These are phyloP conservation scores for Mnemiopsis leidyi DNA, from an alignment of 37 sponge, comb jelly and placozoan genomes.

Conservation along the genomic window DNA sequence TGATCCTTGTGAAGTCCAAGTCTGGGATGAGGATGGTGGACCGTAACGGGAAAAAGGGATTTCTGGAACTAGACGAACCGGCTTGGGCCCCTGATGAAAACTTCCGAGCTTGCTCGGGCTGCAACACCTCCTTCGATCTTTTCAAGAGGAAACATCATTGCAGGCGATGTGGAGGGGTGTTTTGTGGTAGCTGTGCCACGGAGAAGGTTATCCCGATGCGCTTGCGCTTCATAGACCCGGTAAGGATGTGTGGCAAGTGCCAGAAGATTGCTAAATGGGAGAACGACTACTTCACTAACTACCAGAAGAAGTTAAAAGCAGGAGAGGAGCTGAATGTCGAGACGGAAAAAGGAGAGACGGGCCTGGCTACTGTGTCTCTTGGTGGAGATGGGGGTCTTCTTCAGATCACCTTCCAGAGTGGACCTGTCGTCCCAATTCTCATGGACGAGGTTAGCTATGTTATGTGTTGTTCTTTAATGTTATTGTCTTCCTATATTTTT, in stretches of 20 bases:
- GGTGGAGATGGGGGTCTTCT: neutral
- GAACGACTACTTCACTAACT: constrained; percentile 53
- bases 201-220: constrained; percentile 25
- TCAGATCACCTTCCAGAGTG: neutral
- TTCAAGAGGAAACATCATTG: constrained; percentile 46
- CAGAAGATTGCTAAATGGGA: constrained; percentile 42
- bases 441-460: constrained; percentile 8
- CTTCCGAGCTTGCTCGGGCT: constrained; percentile 13
- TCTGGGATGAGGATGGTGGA: constrained; percentile 62
- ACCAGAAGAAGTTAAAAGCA: constrained; percentile 32
- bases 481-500: neutral
- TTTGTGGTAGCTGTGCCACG: constrained; percentile 13
- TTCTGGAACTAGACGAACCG: constrained; percentile 40
- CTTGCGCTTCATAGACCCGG: constrained; percentile 50
- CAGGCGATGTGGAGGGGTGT: constrained; percentile 35
- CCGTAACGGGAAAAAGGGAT: constrained; percentile 14
- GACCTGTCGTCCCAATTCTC: neutral
- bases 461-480: neutral
- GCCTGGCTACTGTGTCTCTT: neutral
- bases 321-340: constrained; percentile 59
- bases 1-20: constrained; percentile 55
- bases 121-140: neutral
- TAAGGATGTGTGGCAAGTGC: constrained; percentile 48
- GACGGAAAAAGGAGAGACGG: neutral
- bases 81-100: constrained; percentile 44